These are phyloP conservation scores for Drosophila yakuba DNA, from an alignment of 1,140 invertebrate species.

Conservation along the genomic window DNA sequence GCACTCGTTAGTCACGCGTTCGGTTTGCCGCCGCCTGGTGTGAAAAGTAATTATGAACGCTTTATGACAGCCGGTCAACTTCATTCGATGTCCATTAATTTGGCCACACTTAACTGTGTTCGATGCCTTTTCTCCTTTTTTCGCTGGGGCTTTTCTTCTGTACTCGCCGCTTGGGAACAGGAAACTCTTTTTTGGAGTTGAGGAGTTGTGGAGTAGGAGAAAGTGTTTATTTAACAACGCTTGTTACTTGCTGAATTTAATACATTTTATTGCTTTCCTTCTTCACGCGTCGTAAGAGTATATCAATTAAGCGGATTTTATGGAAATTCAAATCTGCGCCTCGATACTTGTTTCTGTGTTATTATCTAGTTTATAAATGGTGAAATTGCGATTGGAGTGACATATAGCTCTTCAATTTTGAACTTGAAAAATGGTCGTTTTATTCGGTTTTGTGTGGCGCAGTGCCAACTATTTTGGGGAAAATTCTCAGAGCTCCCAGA, in stretches of 20 bases:
- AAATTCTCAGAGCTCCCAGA: slow-evolving; percentile 4
- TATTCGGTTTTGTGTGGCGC: background rate
- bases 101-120: slow-evolving; percentile 64
- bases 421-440: slow-evolving; percentile 1
- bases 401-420: background rate
- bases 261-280: background rate
- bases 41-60: slow-evolving; percentile 78
- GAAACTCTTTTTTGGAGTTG: background rate
- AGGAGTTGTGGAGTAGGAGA: background rate
- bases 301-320: too few species aligned
- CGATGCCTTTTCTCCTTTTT: slow-evolving; percentile 3
- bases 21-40: slow-evolving; percentile 53
- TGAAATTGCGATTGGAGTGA: too few species aligned
- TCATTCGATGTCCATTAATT: slow-evolving; percentile 75
- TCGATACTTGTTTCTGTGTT: too few species aligned
- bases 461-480: background rate
- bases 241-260: background rate
- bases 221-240: background rate
- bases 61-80: slow-evolving; percentile 79
- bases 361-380: background rate
- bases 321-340: too few species aligned
- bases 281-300: background rate
- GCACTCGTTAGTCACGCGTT: slow-evolving; percentile 24
- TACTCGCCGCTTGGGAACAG: background rate
- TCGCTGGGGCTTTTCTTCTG: too few species aligned